Base-by-base conservation (phyloP, 2,797 vertebrate genomes). In the Pempheris klunzingeri region DNA sequence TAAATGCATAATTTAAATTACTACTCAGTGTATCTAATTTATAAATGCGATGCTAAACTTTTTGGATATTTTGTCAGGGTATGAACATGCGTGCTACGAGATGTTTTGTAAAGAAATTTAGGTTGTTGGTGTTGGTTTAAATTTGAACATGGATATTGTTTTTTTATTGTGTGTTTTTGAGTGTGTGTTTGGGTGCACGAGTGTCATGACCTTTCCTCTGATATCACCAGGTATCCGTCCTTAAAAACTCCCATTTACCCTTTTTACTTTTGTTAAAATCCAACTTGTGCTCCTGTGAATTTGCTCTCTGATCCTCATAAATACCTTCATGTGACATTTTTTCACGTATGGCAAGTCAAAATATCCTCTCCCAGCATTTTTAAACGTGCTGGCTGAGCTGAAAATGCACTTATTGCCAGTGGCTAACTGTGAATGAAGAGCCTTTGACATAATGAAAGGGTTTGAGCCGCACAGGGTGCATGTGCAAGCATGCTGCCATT, bases 21-120 rank as follows among this genome's bases (percentile, higher is more conserved):
- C 84, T 87, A 87, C 83, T 93, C 87, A 87, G 87, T 92, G 88
- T 90, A 89, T 91, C 92, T 95, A 93, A 95, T 95, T 96, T 95
- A 95, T 95, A 92, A 94, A 92, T 88, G 85, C 90, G 77, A 84
- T 88, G 90, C 85, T 94, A 87, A 92, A 91, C 86, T 53, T 90
- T 94, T 93, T 87, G 90, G 75, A 90, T 91, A 92, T 92, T 90
- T 87, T 87, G 89, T 90, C 91, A 93, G 90, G 92, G 84, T 92
- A 81, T 80, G 76, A 88, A 85, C 81, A 75, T 82, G 76, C 85
- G 86, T 91, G 80, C 77, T 81, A 74, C 70, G 46, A 88, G 64
- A 75, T 90, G 83, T 93, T 94, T 94, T 94, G 88, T 92, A 92
- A 89, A 85, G 72, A 83, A 62, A 68, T 80, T 76, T 89, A 72